These are phyloP conservation scores for Peribatodes rhomboidaria DNA, from an alignment of 2,888 invertebrate genomes.

Conservation along the genomic window DNA sequence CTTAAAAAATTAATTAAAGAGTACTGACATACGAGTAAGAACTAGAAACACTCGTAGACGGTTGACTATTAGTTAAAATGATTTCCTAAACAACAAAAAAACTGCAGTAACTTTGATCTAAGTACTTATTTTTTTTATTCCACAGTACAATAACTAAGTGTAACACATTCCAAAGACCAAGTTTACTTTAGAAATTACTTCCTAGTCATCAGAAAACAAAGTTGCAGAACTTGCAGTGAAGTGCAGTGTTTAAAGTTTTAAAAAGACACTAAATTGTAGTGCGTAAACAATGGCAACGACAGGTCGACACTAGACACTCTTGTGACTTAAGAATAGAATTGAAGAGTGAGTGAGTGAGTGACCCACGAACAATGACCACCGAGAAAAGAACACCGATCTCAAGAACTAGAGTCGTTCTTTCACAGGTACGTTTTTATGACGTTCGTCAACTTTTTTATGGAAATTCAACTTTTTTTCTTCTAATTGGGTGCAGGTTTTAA, in stretches of 20 bases:
- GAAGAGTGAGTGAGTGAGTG: no score
- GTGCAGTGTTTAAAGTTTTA: conserved; percentile 7
- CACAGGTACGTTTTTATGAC: conserved; percentile 56
- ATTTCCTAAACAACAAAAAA: no score
- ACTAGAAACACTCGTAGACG: no score
- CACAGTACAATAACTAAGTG: conserved; percentile 2
- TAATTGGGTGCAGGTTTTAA: background rate
- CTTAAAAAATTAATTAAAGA: no score
- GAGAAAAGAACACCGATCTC: conserved; percentile 48
- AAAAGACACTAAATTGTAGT: background rate
- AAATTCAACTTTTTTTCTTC: background rate
- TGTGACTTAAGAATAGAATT: no score
- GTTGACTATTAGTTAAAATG: no score
- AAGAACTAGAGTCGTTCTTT: conserved; percentile 56
- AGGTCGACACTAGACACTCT: no score
- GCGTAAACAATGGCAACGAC: conserved; percentile 30
- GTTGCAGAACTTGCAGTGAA: conserved; percentile 7
- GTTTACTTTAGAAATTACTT: background rate
- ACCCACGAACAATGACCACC: conserved; percentile 36
- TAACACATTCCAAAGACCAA: conserved; percentile 6
- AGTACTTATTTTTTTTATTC: no score
- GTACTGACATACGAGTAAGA: no score
- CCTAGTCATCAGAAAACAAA: conserved; percentile 1
- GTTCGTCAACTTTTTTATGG: background rate
- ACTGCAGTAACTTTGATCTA: no score